Percentiles rank a stretch among this genome's conserved stretches.
These are phyloP conservation scores for Uria aalge DNA, from an alignment of 2,113 vertebrate genomes.

Conservation along the genomic window DNA sequence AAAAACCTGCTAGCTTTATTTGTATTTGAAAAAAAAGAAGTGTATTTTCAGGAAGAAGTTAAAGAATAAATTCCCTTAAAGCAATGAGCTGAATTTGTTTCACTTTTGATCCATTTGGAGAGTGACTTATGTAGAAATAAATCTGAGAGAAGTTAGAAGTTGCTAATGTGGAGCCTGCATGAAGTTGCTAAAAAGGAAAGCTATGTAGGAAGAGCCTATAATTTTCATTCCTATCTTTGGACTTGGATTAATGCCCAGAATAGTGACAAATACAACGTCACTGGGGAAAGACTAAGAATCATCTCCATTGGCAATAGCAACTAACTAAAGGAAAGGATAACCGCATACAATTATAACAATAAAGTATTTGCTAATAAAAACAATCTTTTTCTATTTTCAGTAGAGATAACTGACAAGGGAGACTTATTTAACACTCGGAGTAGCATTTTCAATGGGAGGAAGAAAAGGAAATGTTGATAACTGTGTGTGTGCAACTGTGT, in stretches of 20 bases:
- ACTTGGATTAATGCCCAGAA: slow-evolving; percentile 77
- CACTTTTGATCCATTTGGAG: slow-evolving; percentile 36
- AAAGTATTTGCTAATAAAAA: slow-evolving; percentile 7
- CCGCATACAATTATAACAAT: slow-evolving; percentile 9
- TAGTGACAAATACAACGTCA: slow-evolving; percentile 70
- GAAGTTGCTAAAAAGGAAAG: slow-evolving; percentile 74
- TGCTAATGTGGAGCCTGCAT: slow-evolving; percentile 67
- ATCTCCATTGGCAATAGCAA: slow-evolving; percentile 25
- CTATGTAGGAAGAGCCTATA: slow-evolving; percentile 79
- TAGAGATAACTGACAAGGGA: background rate
- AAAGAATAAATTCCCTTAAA: background rate
- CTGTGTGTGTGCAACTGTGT: background rate
- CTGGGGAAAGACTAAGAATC: slow-evolving; percentile 67
- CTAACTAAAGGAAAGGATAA: slow-evolving; percentile 52
- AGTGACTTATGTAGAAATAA: slow-evolving; percentile 61
- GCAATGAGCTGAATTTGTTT: slow-evolving; percentile 41
- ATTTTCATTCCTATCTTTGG: slow-evolving; percentile 80
- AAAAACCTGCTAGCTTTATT: background rate
- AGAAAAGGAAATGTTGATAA: background rate
- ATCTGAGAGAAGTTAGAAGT: slow-evolving; percentile 62
- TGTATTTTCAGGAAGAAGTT: background rate
- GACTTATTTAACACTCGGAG: background rate
- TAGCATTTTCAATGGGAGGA: background rate
- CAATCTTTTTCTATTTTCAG: background rate
- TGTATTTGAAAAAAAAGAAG: background rate